Percentiles rank a stretch among this genome's conserved stretches.
These are phyloP conservation scores for Spongia lamella DNA, from an alignment of 37 sponge, comb jelly and placozoan species.

Conservation along the genomic window DNA sequence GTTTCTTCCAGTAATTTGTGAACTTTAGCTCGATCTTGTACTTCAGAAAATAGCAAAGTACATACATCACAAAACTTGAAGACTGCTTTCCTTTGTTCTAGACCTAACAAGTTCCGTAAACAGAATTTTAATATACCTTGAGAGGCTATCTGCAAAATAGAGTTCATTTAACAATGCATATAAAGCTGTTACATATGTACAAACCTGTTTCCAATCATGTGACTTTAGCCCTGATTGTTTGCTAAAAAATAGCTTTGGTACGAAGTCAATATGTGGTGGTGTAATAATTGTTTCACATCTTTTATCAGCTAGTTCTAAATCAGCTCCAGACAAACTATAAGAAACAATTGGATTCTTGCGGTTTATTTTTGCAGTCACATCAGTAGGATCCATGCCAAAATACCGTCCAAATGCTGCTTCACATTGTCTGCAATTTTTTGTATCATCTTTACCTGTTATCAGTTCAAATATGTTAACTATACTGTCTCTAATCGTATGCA, in stretches of 20 bases:
- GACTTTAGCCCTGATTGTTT: slow-evolving; percentile 2
- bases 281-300: neutral
- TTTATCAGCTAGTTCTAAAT: slow-evolving; percentile 4
- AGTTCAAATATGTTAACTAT: slow-evolving; percentile 12
- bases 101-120: slow-evolving; percentile 9
- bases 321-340: neutral
- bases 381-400: too few species aligned
- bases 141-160: neutral
- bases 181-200: neutral
- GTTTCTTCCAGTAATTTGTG: neutral
- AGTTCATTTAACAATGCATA: too few species aligned
- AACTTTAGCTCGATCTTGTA: neutral
- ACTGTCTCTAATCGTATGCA: slow-evolving; percentile 34
- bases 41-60: neutral
- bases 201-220: slow-evolving; percentile 37
- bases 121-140: slow-evolving; percentile 15
- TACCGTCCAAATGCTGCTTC: too few species aligned
- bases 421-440: too few species aligned
- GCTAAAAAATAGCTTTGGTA: neutral
- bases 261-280: slow-evolving; percentile 5
- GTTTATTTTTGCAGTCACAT: too few species aligned
- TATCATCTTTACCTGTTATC: slow-evolving; percentile 18
- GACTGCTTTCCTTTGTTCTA: slow-evolving; percentile 7
- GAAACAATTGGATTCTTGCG: too few species aligned
- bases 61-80: slow-evolving; percentile 10